Evolutionary conservation across 2,113 vertebrate genomes (phyloP).

Genomic region (Alosa alosa): DNA sequence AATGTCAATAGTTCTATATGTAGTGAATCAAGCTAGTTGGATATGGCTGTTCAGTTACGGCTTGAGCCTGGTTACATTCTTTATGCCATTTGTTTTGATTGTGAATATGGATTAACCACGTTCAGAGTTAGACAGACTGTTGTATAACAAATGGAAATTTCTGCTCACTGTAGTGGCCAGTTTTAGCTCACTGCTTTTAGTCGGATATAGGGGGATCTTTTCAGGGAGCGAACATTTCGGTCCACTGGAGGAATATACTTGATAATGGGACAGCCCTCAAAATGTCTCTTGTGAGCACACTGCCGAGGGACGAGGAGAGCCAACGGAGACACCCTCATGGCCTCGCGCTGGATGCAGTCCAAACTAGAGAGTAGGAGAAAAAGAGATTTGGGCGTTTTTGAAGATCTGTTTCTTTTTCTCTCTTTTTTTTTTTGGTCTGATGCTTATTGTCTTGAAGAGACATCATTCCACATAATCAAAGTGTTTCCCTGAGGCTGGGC

Average conservation of each 20-base stretch:
- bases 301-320: background rate
- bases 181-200: no score
- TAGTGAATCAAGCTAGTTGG: background rate
- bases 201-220: background rate
- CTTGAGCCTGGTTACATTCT: no score
- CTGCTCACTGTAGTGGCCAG: no score
- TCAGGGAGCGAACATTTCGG: background rate
- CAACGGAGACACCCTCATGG: background rate
- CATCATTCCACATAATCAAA: background rate
- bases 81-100: no score
- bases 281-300: background rate
- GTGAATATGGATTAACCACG: no score
- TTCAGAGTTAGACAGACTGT: no score
- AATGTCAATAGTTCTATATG: background rate
- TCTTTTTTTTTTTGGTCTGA: background rate
- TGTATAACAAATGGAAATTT: no score
- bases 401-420: background rate
- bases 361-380: background rate
- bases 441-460: background rate
- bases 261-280: background rate
- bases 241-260: background rate
- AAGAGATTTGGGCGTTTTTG: background rate
- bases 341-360: background rate
- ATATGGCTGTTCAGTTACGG: no score
- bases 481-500: background rate